Evolutionary conservation across 2,888 invertebrate species (phyloP).

Genomic region (Catotricha subobsoleta): DNA sequence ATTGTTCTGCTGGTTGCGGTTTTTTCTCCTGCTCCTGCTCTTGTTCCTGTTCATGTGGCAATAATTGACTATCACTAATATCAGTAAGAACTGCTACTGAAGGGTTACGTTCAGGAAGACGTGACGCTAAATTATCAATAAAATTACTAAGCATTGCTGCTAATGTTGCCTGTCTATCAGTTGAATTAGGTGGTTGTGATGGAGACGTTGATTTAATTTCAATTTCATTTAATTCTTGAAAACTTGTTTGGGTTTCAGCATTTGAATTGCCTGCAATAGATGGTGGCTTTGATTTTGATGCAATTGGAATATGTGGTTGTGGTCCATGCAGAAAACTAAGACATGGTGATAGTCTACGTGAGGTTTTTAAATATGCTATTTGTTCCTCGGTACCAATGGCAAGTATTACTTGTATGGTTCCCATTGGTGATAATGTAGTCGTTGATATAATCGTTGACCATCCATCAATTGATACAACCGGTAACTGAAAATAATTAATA

Average conservation of each 20-base stretch:
- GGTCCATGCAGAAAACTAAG: background rate
- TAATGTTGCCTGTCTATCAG: background rate
- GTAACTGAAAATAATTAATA: constrained; percentile 26
- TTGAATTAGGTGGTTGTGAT: constrained; percentile 7
- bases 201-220: background rate
- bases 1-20: no score
- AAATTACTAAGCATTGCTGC: constrained; percentile 12
- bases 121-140: constrained; percentile 12
- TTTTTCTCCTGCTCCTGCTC: no score
- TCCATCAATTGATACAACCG: constrained; percentile 40
- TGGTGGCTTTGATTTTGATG: no score
- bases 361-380: constrained; percentile 35
- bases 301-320: no score
- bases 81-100: background rate
- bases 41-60: background rate
- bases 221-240: background rate
- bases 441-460: constrained; percentile 32
- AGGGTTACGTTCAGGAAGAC: constrained; percentile 8
- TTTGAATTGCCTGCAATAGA: background rate
- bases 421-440: constrained; percentile 27
- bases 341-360: constrained; percentile 14
- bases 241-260: background rate
- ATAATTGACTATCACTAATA: background rate
- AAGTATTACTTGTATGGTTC: constrained; percentile 36
- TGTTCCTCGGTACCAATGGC: constrained; percentile 42